These are phyloP conservation scores for Drosophila tripunctata DNA, from an alignment of 2,888 invertebrate genomes.

Conservation along the genomic window DNA sequence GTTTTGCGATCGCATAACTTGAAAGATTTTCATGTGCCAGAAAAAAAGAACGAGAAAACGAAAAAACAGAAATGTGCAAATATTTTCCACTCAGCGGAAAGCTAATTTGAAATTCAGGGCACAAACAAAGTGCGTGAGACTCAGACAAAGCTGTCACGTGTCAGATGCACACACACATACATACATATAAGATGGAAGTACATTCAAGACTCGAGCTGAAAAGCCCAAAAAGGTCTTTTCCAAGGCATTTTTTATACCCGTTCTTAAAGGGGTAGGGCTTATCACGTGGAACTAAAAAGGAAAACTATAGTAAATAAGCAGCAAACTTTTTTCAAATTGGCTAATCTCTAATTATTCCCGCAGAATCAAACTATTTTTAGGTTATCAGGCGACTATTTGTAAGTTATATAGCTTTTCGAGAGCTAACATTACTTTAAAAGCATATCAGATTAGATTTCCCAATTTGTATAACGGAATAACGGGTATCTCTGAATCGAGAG, in stretches of 20 bases:
- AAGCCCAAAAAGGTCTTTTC: slow-evolving; percentile 17
- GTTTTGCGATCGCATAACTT: slow-evolving; percentile 13
- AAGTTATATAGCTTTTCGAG: too few relatives aligned
- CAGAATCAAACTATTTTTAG: too few relatives aligned
- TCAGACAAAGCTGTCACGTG: slow-evolving; percentile 53
- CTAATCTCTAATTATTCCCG: too few relatives aligned
- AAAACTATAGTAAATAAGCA: too few relatives aligned
- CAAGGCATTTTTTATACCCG: slow-evolving; percentile 1
- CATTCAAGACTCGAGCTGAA: slow-evolving; percentile 12
- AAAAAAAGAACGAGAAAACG: neutral
- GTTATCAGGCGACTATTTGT: too few relatives aligned
- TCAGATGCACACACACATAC: slow-evolving; percentile 30
- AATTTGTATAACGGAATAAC: neutral
- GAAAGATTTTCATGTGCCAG: slow-evolving; percentile 25
- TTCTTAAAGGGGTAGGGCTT: neutral
- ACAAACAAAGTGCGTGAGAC: slow-evolving; percentile 51
- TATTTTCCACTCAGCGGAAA: slow-evolving; percentile 46
- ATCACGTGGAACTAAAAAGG: too few relatives aligned
- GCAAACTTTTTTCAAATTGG: too few relatives aligned
- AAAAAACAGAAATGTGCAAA: slow-evolving; percentile 30
- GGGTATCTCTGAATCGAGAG: neutral
- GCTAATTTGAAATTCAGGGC: slow-evolving; percentile 66
- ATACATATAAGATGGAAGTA: slow-evolving; percentile 11
- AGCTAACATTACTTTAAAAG: too few relatives aligned
- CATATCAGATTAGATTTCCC: too few relatives aligned